Evolutionary conservation across 2,888 invertebrate genomes (phyloP), one percentile per base, ranked within the genome.

Genomic region (Hirtodrosophila cameraria): DNA sequence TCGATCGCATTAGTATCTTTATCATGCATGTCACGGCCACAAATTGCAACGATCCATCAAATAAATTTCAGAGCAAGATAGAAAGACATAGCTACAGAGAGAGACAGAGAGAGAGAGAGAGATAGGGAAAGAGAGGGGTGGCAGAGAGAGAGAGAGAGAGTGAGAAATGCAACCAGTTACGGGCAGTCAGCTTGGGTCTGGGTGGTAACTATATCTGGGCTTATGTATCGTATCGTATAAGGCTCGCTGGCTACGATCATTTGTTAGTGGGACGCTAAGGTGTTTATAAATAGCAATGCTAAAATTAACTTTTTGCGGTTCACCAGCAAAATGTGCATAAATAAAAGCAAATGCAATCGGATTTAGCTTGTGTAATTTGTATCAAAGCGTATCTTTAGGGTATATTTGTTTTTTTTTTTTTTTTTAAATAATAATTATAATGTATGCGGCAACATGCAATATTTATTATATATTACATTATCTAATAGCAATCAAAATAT

Each of bases 31-130:
- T 77, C 88, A 71, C 54, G 72, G 67, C 53, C 67, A 63, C 74
- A 82, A 86, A 82, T 86, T 84, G 78, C 82, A 76, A 74, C 87
- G 80, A 86, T 86, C 87, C 80, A 87, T 86, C 88, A 86, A 81
- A 68, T 64, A 39, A 58, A 57, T 58, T 53, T 49, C 31, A 27
- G 46, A 25, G 23, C 35, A 28, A 30, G 25, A 13, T 33, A 45
- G 15, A 36, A 23, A 18, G 11, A 41, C 38, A 38, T 16, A 31
- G 48, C 15, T 6, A 38, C 12, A 38, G 25, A 30, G 27, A 27
- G 18, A 36, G 41, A 65, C 36, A 31, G 42, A 6, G 52, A 38
- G 43, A 23, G 13, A 27, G 11, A 23, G 13, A 0, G 13, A 5
- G 45, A 42, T n/a, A n/a, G n/a, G n/a, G n/a, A n/a, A n/a, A n/a